Evolutionary conservation across 37 sponge, comb jelly and placozoan species (phyloP), one percentile per base, ranked within the genome.

Genomic region (Mnemiopsis leidyi): DNA sequence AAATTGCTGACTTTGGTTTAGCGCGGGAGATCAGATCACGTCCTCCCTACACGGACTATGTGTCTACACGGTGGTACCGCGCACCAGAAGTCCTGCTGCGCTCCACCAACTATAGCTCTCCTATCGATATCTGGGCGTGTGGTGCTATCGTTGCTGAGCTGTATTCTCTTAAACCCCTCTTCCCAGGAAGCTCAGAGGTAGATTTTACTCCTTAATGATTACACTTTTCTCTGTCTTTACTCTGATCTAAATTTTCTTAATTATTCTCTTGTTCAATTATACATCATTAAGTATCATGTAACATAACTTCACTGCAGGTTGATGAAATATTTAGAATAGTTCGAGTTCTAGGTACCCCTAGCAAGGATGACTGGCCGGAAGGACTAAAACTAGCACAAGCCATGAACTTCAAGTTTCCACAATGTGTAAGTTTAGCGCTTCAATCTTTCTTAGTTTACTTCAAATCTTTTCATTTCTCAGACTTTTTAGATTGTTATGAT

Each of bases 1-100:
- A 98, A 94, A 96, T 98, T 69, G 99, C 97, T 36, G 99, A 98
- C 83, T 98, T 98, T 95, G 99, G 99, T 21, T 93, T 97, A 69
- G 99, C 99, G 0, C 93, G 97, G 38, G 99, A 98, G 95, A 98
- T 96, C 38, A 93, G 99, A 18, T 95, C 97, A 24, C 95, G 94
- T 23, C 99, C 99, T 0, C 99, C 99, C 0, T 97, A 96, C 94
- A 97, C 99, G 23, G 99, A 98, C 92, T 98, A 98, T 83, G 96
- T 98, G 20, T 95, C 97, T 3, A 98, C 99, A 0, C 90, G 99
- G 93, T 98, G 99, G 99, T 98, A 98, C 90, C 93, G 98, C 20
- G 98, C 97, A 29, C 98, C 98, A n/a, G 98, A 98, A 92, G 93
- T 97, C 1, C 93, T 96, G 38, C 94, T 98, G 0, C 94, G 95